These are phyloP conservation scores for Lepeophtheirus salmonis DNA, from an alignment of 1,140 invertebrate genomes.

Conservation along the genomic window DNA sequence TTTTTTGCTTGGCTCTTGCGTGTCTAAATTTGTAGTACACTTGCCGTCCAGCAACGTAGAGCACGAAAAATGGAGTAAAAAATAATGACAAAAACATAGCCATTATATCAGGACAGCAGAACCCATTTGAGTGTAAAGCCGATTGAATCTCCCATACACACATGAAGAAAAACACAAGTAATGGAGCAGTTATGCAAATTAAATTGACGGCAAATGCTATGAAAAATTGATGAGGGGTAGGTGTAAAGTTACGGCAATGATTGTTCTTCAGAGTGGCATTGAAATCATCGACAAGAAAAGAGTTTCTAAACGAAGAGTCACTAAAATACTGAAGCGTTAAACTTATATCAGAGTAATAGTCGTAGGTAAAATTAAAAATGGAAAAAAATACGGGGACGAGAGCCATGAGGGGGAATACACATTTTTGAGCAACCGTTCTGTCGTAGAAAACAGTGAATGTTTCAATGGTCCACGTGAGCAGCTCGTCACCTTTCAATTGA, in stretches of 20 bases:
- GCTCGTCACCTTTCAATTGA: conserved; percentile 11
- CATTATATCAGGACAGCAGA: background rate
- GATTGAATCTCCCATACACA: background rate
- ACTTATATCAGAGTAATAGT: conserved; percentile 12
- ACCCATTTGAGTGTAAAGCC: background rate
- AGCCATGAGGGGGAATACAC: background rate
- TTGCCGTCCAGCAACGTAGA: background rate
- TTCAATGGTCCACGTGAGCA: conserved; percentile 13
- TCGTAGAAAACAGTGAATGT: conserved; percentile 13
- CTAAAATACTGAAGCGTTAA: conserved; percentile 7
- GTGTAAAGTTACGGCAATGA: background rate
- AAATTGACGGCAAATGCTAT: conserved; percentile 8
- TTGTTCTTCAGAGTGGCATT: background rate
- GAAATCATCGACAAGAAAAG: background rate
- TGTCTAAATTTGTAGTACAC: conserved; percentile 11
- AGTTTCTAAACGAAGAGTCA: background rate
- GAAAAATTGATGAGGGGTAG: background rate
- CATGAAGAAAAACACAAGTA: conserved; percentile 3
- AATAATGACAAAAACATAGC: background rate
- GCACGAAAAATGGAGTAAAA: conserved; percentile 1
- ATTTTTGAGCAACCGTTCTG: conserved; percentile 2
- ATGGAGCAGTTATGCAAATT: conserved; percentile 3
- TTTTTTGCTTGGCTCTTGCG: conserved; percentile 3
- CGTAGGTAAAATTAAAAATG: conserved; percentile 8
- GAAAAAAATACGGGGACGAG: conserved; percentile 9